phyloP scores from a whole-genome alignment of 2,888 invertebrate species.

The Trilocha varians region DNA sequence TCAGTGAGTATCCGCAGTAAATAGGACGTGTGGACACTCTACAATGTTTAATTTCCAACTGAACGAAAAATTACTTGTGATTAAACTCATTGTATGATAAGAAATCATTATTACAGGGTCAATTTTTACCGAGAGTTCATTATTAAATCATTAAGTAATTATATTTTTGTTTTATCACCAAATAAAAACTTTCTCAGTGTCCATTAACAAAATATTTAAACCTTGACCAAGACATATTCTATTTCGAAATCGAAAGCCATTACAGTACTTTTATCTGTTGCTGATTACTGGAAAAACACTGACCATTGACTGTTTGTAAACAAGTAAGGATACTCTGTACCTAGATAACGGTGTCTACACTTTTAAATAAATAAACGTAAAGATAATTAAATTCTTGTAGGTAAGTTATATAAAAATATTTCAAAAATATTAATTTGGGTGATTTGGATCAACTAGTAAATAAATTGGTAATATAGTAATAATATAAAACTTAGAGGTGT shows the following conservation, averaged over 20 bases:
- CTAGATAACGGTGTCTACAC: conserved; percentile 15
- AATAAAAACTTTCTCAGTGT: too few relatives aligned
- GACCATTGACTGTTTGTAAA: conserved; percentile 28
- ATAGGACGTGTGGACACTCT: background rate
- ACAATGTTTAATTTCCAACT: background rate
- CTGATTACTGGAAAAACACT: conserved; percentile 36
- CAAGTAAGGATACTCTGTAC: conserved; percentile 26
- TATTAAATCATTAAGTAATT: background rate
- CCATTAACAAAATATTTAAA: too few relatives aligned
- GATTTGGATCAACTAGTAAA: too few relatives aligned
- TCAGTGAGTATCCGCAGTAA: background rate
- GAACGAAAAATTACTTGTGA: background rate
- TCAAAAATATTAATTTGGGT: too few relatives aligned
- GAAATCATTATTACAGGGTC: background rate
- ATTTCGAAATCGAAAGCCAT: too few relatives aligned
- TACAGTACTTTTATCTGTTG: background rate
- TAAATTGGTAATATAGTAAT: too few relatives aligned
- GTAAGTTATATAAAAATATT: too few relatives aligned
- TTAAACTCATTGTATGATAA: background rate
- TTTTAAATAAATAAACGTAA: too few relatives aligned
- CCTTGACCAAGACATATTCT: too few relatives aligned
- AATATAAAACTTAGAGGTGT: too few relatives aligned
- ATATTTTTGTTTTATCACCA: too few relatives aligned
- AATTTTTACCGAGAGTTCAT: background rate
- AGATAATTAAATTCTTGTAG: too few relatives aligned